phyloP scores from a whole-genome alignment of 2,888 invertebrate species.

The Neoitamus cyanurus region DNA sequence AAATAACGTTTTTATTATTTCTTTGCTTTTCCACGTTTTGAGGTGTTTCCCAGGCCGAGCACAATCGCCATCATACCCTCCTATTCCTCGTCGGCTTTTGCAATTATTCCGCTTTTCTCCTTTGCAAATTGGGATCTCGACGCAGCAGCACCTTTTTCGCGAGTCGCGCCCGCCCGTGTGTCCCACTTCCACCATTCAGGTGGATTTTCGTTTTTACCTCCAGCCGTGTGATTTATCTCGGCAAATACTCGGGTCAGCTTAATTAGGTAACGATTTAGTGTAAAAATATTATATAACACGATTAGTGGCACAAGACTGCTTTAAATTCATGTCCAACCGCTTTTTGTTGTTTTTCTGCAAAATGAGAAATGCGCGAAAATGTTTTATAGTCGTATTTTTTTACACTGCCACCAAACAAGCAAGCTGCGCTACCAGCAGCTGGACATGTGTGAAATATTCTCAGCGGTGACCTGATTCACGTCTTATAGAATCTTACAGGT shows the following conservation, averaged over 20 bases:
- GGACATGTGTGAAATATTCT: background rate
- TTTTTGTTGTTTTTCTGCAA: background rate
- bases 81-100: background rate
- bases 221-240: background rate
- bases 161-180: background rate
- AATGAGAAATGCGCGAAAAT: background rate
- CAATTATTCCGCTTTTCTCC: background rate
- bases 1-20: background rate
- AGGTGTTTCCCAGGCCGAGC: background rate
- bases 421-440: background rate
- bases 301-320: background rate
- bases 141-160: background rate
- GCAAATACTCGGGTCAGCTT: constrained; percentile 1
- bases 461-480: background rate
- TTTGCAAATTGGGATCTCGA: background rate
- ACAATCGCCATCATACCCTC: background rate
- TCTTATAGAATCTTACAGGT: background rate
- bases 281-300: constrained; percentile 16
- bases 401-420: background rate
- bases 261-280: constrained; percentile 25
- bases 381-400: background rate
- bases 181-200: background rate
- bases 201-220: background rate
- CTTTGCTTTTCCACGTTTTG: background rate
- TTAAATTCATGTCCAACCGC: constrained; percentile 21